Conservation (phyloP, 2,888 invertebrate species). For the Amphipyra berbera region DNA sequence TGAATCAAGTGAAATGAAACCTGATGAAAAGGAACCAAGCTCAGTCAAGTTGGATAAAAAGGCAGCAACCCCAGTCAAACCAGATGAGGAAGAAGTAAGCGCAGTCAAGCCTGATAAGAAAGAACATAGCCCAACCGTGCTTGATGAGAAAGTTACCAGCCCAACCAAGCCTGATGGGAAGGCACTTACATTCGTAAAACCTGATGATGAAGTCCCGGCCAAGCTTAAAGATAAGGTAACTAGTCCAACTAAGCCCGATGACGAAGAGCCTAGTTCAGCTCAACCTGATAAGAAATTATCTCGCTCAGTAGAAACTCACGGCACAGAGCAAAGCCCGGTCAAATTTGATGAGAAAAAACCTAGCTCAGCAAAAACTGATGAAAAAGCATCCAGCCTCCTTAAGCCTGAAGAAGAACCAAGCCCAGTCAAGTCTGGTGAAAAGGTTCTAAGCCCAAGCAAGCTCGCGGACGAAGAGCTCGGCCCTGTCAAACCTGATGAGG, state of each 20-base stretch:
- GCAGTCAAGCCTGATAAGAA: not conserved
- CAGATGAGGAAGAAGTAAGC: not conserved
- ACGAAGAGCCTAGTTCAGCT: no score
- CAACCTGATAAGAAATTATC: no score
- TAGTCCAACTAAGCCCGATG: not conserved
- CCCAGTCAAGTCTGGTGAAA: not conserved
- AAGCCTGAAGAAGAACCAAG: not conserved
- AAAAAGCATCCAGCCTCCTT: not conserved
- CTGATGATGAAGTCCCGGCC: not conserved
- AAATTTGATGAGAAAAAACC: not conserved
- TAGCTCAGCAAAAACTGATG: not conserved
- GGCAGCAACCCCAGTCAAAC: not conserved
- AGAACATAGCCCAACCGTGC: not conserved
- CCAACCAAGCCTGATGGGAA: not conserved
- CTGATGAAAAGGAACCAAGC: constrained; percentile 36
- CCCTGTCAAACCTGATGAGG: not conserved
- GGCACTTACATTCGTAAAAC: no score
- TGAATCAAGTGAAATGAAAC: no score
- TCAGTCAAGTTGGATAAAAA: constrained; percentile 19
- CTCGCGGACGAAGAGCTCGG: constrained; percentile 2
- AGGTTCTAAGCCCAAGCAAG: constrained; percentile 6
- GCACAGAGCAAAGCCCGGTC: not conserved
- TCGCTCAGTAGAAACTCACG: not conserved
- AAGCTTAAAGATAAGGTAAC: constrained; percentile 9
- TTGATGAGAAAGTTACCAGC: not conserved